Evolutionary conservation across 2,888 invertebrate genomes (phyloP), one percentile per base, ranked within the genome.

Genomic region (Matsumyia berberina): DNA sequence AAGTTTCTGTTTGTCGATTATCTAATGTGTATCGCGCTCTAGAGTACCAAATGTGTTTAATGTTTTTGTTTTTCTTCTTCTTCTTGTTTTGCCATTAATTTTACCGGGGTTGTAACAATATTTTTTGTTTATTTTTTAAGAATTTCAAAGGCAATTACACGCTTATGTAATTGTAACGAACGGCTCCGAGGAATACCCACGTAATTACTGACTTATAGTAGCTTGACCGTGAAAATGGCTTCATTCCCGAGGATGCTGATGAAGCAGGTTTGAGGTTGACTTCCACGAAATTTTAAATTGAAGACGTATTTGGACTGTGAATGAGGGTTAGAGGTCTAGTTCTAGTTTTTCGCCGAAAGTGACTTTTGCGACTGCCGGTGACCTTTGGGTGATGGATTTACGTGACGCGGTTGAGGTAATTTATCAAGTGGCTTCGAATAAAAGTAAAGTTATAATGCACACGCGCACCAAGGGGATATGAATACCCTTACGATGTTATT

Each of bases 91-190:
- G 44, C n/a, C 12, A 17, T 8, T 24, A 46, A 9, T 35, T 37
- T 46, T 19, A 3, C 42, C 42, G 31, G n/a, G n/a, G 31, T 37
- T 58, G 6, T 37, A 37, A n/a, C 2, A 33, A 44, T 44, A 33
- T 35, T 12, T 58, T 37, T 1, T 55, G 57, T 49, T n/a, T 15
- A 15, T 37, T 44, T 70, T 9, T 57, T 12, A 31, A 9, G 17
- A n/a, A 15, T 49, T 49, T 15, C 5, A n/a, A 24, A 12, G 9
- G 17, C 9, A 33, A 39, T n/a, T 49, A 17, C 17, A 44, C 12
- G 9, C 33, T 73, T 73, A 73, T 64, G 64, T 57, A 74, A 74
- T 12, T 64, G 64, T 57, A 74, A 74, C 9, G 24, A 53, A 62
- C n/a, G 9, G 11, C 44, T 24, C 29, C 24, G 24, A 35, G 29